Evolutionary conservation across 1,140 invertebrate species (phyloP).

Genomic region (Pseudobourletiella spinata): DNA sequence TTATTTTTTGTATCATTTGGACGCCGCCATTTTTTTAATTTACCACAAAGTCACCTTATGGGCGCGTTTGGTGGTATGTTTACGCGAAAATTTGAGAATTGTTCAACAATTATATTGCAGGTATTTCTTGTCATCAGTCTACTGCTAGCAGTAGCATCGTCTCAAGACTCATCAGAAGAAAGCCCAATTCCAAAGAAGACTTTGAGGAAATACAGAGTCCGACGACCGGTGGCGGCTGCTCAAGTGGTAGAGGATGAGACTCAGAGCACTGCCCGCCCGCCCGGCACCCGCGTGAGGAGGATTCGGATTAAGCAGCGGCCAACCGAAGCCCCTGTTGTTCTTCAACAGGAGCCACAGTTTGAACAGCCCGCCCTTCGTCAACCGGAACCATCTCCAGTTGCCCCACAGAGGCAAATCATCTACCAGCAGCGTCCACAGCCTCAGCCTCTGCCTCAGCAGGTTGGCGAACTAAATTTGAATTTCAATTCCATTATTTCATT

Average conservation of each 20-base stretch:
- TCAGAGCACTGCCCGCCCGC: conserved; percentile 3
- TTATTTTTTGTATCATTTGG: too few relatives aligned
- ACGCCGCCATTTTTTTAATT: too few relatives aligned
- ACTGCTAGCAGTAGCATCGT: conserved; percentile 11
- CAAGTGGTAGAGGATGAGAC: conserved; percentile 26
- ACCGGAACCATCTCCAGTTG: too few relatives aligned
- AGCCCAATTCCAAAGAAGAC: conserved; percentile 27
- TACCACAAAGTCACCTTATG: too few relatives aligned
- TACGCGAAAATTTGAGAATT: too few relatives aligned
- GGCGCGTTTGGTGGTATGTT: too few relatives aligned
- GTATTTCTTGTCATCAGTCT: conserved; percentile 17
- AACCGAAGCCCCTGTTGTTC: background rate
- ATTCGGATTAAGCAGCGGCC: conserved; percentile 27
- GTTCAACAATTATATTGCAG: too few relatives aligned
- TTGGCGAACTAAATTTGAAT: too few relatives aligned
- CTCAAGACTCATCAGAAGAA: conserved; percentile 32
- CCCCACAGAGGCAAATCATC: too few relatives aligned
- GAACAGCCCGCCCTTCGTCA: background rate
- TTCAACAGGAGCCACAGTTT: background rate
- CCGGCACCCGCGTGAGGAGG: conserved; percentile 19
- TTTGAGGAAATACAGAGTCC: conserved; percentile 29
- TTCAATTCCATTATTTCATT: too few relatives aligned
- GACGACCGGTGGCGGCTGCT: conserved; percentile 18
- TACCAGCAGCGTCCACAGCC: too few relatives aligned
- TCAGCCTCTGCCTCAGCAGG: too few relatives aligned